Percentiles rank a stretch among this genome's conserved stretches.
Conservation (phyloP, 2,113 vertebrate species). For the Zosterops lateralis region DNA sequence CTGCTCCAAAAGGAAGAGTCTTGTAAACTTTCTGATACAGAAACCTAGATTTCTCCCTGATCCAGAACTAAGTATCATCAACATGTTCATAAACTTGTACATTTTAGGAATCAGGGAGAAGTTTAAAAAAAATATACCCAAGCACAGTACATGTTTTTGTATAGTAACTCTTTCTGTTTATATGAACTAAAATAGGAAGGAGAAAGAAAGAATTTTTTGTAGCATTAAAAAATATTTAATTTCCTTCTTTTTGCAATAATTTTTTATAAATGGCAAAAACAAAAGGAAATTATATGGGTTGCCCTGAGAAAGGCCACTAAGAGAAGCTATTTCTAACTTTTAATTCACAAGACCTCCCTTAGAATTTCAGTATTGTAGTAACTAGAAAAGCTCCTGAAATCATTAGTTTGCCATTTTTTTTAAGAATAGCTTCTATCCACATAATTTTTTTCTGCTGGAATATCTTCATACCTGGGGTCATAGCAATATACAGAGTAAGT, state of each 20-base stretch:
- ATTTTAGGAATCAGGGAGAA: background rate
- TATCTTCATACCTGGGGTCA: background rate
- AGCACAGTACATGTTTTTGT: background rate
- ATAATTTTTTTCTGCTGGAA: background rate
- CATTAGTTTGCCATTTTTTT: background rate
- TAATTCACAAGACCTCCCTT: background rate
- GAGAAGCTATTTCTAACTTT: background rate
- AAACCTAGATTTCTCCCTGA: background rate
- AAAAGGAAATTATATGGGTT: background rate
- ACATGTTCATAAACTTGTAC: background rate
- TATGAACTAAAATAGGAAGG: background rate
- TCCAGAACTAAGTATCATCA: background rate
- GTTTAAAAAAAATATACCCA: background rate
- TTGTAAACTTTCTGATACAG: background rate
- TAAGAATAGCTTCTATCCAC: background rate
- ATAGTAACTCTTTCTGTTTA: background rate
- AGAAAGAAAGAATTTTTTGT: background rate
- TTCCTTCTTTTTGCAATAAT: background rate
- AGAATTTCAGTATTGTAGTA: background rate
- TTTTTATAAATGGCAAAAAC: background rate
- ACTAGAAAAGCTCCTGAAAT: background rate
- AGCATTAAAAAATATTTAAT: background rate
- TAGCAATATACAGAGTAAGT: background rate
- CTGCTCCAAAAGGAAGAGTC: background rate
- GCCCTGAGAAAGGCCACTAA: background rate